Evolutionary conservation across 2,888 invertebrate genomes (phyloP).

Genomic region (Conus canariensis): DNA sequence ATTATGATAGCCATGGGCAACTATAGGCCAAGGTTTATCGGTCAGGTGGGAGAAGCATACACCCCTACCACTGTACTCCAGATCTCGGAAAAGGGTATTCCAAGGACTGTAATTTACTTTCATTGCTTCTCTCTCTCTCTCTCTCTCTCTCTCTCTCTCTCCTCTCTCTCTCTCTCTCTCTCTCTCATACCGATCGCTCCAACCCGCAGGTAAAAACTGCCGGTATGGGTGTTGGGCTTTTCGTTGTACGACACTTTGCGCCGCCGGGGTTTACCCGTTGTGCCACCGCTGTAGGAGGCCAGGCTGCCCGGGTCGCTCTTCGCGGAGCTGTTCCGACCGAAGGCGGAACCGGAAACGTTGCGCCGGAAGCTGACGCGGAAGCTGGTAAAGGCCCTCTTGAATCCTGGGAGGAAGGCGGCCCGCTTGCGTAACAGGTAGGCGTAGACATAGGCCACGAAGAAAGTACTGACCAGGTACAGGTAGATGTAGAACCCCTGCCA

Average conservation of each 20-base stretch:
- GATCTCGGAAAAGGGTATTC: too few relatives aligned
- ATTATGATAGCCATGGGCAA: too few relatives aligned
- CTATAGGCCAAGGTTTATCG: too few relatives aligned
- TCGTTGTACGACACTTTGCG: slow-evolving; percentile 56
- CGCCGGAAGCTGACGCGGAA: slow-evolving; percentile 46
- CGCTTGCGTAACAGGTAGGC: slow-evolving; percentile 54
- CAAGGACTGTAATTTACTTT: too few relatives aligned
- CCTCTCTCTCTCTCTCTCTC: not conserved
- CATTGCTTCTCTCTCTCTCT: slow-evolving; percentile 26
- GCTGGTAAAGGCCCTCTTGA: slow-evolving; percentile 41
- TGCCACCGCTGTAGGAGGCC: not conserved
- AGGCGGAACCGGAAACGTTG: not conserved
- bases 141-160: too few relatives aligned
- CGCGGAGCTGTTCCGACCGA: not conserved
- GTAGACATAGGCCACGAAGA: slow-evolving; percentile 60
- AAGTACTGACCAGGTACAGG: slow-evolving; percentile 55
- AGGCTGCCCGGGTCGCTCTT: not conserved
- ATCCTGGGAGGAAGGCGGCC: not conserved
- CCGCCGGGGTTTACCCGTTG: slow-evolving; percentile 30
- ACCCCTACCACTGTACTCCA: too few relatives aligned
- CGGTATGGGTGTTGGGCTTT: slow-evolving; percentile 61
- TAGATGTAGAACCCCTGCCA: slow-evolving; percentile 60
- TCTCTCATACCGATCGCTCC: slow-evolving; percentile 63
- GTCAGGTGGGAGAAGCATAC: too few relatives aligned
- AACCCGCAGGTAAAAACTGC: slow-evolving; percentile 76